Evolutionary conservation across 2,113 vertebrate genomes (phyloP), one percentile per base, ranked within the genome.

Genomic region (Callionymus lyra): DNA sequence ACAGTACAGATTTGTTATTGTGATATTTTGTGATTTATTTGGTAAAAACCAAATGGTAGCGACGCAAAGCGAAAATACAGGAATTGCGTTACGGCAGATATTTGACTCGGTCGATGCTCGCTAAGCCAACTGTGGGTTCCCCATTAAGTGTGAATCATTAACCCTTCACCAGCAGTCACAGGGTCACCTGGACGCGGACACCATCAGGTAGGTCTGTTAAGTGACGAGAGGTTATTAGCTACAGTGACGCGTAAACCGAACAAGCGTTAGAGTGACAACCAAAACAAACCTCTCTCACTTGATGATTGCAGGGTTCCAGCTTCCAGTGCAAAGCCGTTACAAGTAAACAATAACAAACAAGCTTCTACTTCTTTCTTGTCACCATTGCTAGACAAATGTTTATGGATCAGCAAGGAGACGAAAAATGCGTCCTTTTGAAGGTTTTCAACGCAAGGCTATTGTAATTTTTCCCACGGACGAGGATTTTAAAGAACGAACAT

Each of bases 341-440:
- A 80, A 84, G 77, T 81, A 72, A 72, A 72, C 81, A 68, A 63
- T 84, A 87, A 86, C 77, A 66, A 83, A 80, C 80, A 83, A 71
- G 72, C 76, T 88, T 81, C 84, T 87, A 85, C 80, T 72, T 87
- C 74, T 85, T 86, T 76, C 82, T 86, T 90, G 70, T 89, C 84
- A 77, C 76, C 77, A 63, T 82, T 76, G 75, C 75, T 88, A 95
- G 92, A 95, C 92, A 84, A 95, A 95, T 85, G 92, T 95, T 77
- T 95, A 95, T 85, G 91, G 89, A 77, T 93, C 92, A 78, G 92
- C 92, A 77, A 92, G 93, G 85, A 90, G 90, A 81, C 90, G 91
- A 87, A 95, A 95, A 91, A 93, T 95, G 91, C 89, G 91, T 81
- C 92, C 92, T 79, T 95, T 95, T 87, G 92, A 93, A 89, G 91